Evolutionary conservation across 2,888 invertebrate species (phyloP).

Genomic region (Tanypteryx hageni): DNA sequence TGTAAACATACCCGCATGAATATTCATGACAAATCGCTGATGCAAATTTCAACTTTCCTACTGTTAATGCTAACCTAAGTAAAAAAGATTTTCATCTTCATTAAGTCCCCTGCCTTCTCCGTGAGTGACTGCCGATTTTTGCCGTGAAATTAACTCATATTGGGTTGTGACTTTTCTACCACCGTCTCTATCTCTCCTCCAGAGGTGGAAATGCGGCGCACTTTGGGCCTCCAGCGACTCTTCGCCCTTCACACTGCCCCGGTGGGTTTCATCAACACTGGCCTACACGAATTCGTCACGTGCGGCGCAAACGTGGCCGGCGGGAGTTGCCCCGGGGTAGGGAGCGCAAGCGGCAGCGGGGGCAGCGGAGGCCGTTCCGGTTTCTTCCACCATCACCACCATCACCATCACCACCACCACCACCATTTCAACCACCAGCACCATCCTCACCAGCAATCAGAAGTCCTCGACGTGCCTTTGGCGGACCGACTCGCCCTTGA

Average conservation of each 20-base stretch:
- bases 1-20: too few relatives aligned
- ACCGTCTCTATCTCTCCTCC: background rate
- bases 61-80: too few relatives aligned
- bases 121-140: too few relatives aligned
- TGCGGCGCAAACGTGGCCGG: conserved; percentile 51
- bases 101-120: too few relatives aligned
- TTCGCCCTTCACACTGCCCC: conserved; percentile 71
- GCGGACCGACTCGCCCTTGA: conserved; percentile 70
- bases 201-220: conserved; percentile 71
- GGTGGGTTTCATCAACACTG: conserved; percentile 71
- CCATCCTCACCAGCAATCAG: conserved; percentile 58
- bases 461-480: conserved; percentile 69
- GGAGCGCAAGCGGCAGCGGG: conserved; percentile 18
- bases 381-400: conserved; percentile 35
- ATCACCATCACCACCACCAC: conserved; percentile 58
- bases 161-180: too few relatives aligned
- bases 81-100: too few relatives aligned
- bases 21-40: too few relatives aligned
- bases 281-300: conserved; percentile 69
- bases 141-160: too few relatives aligned
- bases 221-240: conserved; percentile 70
- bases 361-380: conserved; percentile 36
- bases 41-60: too few relatives aligned
- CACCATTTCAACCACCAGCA: conserved; percentile 58
- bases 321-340: conserved; percentile 42